These are phyloP conservation scores for Drosophila sp. DNA, from an alignment of 1,140 invertebrate species.

Conservation along the genomic window DNA sequence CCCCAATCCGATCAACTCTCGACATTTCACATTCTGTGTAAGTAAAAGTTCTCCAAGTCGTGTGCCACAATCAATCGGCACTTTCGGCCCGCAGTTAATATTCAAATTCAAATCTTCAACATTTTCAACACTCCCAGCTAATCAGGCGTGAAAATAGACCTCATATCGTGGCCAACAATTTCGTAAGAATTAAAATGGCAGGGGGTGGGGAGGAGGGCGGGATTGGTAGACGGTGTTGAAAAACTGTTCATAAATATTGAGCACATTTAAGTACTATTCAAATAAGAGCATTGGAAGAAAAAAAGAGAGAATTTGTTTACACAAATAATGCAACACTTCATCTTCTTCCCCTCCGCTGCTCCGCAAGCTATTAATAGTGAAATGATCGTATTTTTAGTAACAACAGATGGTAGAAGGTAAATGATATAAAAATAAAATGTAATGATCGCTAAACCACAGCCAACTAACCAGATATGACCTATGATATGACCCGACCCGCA, in stretches of 20 bases:
- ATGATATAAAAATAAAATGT: slow-evolving; percentile 2
- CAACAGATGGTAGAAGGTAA: slow-evolving; percentile 33
- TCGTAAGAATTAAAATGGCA: slow-evolving; percentile 38
- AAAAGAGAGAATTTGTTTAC: slow-evolving; percentile 7
- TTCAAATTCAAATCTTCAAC: slow-evolving; percentile 42
- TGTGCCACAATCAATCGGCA: slow-evolving; percentile 70
- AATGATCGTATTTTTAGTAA: slow-evolving; percentile 51
- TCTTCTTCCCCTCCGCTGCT: not conserved
- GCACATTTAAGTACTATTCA: slow-evolving; percentile 15
- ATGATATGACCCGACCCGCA: slow-evolving; percentile 3
- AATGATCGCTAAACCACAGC: not conserved
- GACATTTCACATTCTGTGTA: not conserved
- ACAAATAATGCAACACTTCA: not conserved
- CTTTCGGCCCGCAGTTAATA: slow-evolving; percentile 38
- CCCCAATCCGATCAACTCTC: not conserved
- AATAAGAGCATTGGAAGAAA: not conserved
- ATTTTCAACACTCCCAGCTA: slow-evolving; percentile 69
- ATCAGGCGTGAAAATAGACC: slow-evolving; percentile 72
- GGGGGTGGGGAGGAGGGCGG: not conserved
- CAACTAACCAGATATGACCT: slow-evolving; percentile 7
- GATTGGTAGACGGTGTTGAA: slow-evolving; percentile 49
- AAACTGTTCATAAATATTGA: slow-evolving; percentile 43
- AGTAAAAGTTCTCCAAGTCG: slow-evolving; percentile 33
- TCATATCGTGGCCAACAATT: slow-evolving; percentile 46
- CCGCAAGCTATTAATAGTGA: slow-evolving; percentile 32